phyloP scores from a whole-genome alignment of 2,888 invertebrate species.

The Leptinotarsa haldemani region DNA sequence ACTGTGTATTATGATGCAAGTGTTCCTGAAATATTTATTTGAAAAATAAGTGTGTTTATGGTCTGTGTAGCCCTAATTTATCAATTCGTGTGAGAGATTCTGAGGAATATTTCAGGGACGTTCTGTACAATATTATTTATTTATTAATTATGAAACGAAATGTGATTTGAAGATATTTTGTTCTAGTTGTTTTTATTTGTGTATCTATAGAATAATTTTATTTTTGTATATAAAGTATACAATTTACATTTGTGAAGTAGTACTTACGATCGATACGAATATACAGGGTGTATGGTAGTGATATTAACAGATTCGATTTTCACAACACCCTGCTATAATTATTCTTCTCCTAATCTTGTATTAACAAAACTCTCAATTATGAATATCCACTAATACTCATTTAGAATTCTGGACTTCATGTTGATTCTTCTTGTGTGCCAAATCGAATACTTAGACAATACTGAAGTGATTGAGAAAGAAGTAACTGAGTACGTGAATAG shows the following conservation, averaged over 20 bases:
- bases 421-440: conserved; percentile 18
- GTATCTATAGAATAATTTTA: conserved; percentile 42
- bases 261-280: conserved; percentile 24
- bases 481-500: neutral
- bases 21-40: conserved; percentile 11
- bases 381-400: neutral
- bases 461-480: conserved; percentile 6
- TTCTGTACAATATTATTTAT: conserved; percentile 33
- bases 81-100: neutral
- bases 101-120: conserved; percentile 5
- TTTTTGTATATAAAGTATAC: conserved; percentile 43
- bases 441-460: conserved; percentile 22
- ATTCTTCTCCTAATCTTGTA: neutral
- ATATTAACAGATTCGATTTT: conserved; percentile 10
- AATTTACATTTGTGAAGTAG: conserved; percentile 24
- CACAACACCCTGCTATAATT: neutral
- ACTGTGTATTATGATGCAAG: conserved; percentile 23
- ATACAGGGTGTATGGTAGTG: conserved; percentile 7
- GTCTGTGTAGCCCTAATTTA: no score
- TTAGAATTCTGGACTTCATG: neutral
- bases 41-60: neutral
- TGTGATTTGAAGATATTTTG: conserved; percentile 39
- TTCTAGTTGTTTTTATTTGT: conserved; percentile 39
- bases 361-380: neutral
- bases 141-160: conserved; percentile 34